Evolutionary conservation across 2,113 vertebrate species (phyloP), one percentile per base, ranked within the genome.

Genomic region (Sapayoa aenigma): DNA sequence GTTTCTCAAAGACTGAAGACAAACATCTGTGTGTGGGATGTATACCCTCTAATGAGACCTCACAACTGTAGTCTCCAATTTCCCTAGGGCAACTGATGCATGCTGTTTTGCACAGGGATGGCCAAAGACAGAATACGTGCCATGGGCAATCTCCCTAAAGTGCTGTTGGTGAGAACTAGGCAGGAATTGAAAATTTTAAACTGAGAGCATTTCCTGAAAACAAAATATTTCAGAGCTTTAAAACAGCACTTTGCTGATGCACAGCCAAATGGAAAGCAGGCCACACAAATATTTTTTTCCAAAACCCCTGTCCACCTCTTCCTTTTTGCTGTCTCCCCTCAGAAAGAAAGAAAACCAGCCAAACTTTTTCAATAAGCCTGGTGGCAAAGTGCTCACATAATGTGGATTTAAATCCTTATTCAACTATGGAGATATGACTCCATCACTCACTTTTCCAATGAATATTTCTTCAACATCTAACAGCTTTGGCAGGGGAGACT

Each of bases 1-100:
- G 4, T 4, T 24, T 60, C 68, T 39, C 49, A 18, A 63, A 74
- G 56, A 23, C 22, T 63, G 47, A 63, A 52, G 22, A 56, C 46
- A 82, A 63, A 16, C 19, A 47, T 7, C 18, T 37, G 3, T 12
- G 21, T 44, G 55, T 35, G 30, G n/a, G 85, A 21, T 28, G 6
- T 20, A 7, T 59, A 28, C 30, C 24, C 59, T 24, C 15, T 4
- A 46, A 39, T 1, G 13, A 65, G 21, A 53, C 25, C 0, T 0
- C 46, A 30, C 3, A n/a, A 8, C 39, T 22, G 15, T 2, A 42
- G 33, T 46, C 52, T 72, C 30, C 33, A 16, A 7, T 46, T 81
- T 77, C 53, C 33, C n/a, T 16, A 37, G 59, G 37, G 41, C 0
- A 12, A 25, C 12, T 18, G 44, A 16, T 47, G 5, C 11, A 9